phyloP scores from a whole-genome alignment of 1,140 invertebrate genomes.

The Cyrtorhinus lividipennis region DNA sequence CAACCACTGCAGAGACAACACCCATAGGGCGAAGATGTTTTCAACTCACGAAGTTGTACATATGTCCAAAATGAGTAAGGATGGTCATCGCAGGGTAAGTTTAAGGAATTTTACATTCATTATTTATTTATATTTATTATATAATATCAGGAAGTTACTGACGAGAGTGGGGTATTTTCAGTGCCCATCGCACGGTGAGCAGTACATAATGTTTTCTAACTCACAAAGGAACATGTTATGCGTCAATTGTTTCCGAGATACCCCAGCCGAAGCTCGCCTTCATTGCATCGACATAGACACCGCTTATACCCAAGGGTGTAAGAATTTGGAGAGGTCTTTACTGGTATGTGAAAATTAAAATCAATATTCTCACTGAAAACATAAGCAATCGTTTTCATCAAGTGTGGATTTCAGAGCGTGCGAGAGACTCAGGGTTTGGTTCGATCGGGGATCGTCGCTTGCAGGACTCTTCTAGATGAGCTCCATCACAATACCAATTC shows the following conservation, averaged over 20 bases:
- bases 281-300: slow-evolving; percentile 57
- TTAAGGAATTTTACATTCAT: neutral
- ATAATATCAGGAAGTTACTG: too few relatives aligned
- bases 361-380: neutral
- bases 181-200: slow-evolving; percentile 49
- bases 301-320: slow-evolving; percentile 49
- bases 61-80: slow-evolving; percentile 51
- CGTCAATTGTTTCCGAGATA: slow-evolving; percentile 53
- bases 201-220: slow-evolving; percentile 55
- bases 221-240: slow-evolving; percentile 51
- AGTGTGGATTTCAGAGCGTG: slow-evolving; percentile 32
- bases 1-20: slow-evolving; percentile 49
- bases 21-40: slow-evolving; percentile 59
- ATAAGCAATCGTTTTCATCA: neutral
- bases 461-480: slow-evolving; percentile 50
- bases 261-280: slow-evolving; percentile 42
- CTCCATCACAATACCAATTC: slow-evolving; percentile 45
- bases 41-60: slow-evolving; percentile 52
- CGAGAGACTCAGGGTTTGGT: slow-evolving; percentile 46
- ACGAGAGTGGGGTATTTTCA: too few relatives aligned
- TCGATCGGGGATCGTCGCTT: slow-evolving; percentile 43
- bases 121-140: too few relatives aligned
- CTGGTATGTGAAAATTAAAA: slow-evolving; percentile 28
- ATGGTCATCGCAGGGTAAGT: slow-evolving; percentile 41
- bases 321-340: slow-evolving; percentile 45